Conservation (phyloP, 1,140 invertebrate genomes). For the Bombyx mandarina region DNA sequence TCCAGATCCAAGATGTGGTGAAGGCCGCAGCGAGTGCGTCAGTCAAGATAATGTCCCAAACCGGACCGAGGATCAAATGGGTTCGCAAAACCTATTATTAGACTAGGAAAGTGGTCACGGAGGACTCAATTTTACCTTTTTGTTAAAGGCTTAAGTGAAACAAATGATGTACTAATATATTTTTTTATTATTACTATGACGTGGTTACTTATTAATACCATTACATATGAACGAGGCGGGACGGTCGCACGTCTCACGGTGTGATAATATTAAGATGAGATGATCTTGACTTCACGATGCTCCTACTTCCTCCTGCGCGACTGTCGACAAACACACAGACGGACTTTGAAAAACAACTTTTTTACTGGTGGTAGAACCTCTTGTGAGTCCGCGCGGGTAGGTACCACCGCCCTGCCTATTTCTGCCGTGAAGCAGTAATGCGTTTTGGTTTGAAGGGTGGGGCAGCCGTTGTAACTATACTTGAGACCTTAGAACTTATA, state of each 20-base stretch:
- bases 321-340: slow-evolving; percentile 6
- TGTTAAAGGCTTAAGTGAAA: neutral
- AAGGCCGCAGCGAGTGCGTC: slow-evolving; percentile 44
- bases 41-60: slow-evolving; percentile 53
- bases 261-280: slow-evolving; percentile 2
- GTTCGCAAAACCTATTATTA: slow-evolving; percentile 41
- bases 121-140: too few species aligned
- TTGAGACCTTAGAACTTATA: too few species aligned
- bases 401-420: too few species aligned
- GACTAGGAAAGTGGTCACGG: too few species aligned
- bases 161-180: slow-evolving; percentile 1
- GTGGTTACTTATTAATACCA: slow-evolving; percentile 15
- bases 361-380: too few species aligned
- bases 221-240: slow-evolving; percentile 12
- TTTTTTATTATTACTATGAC: slow-evolving; percentile 4
- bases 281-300: neutral
- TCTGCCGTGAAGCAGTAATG: too few species aligned
- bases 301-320: slow-evolving; percentile 24
- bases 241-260: neutral
- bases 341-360: too few species aligned
- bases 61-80: slow-evolving; percentile 43
- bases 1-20: slow-evolving; percentile 49
- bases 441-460: too few species aligned
- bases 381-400: too few species aligned
- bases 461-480: too few species aligned